Evolutionary conservation across 2,113 vertebrate species (phyloP).

Genomic region (Eira barbara): DNA sequence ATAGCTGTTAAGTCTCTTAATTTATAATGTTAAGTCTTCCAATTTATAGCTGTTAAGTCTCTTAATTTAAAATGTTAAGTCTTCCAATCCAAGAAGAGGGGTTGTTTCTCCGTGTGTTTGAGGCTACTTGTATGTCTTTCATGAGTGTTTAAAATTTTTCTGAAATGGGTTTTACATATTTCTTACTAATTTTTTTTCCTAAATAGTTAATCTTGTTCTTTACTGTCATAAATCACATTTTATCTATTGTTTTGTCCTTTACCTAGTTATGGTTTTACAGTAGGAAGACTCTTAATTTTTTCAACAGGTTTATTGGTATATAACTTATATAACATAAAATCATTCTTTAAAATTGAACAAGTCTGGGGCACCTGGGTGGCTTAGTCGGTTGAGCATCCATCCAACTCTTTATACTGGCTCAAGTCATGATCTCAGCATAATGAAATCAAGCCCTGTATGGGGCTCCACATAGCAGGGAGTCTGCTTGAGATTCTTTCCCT

Average conservation of each 20-base stretch:
- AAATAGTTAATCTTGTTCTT: neutral
- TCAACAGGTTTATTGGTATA: neutral
- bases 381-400: neutral
- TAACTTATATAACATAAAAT: neutral
- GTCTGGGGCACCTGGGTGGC: neutral
- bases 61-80: neutral
- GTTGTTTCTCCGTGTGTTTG: neutral
- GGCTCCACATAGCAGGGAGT: neutral
- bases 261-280: neutral
- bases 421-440: neutral
- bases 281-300: neutral
- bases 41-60: neutral
- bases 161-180: neutral
- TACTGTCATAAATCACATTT: neutral
- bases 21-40: neutral
- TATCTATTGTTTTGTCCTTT: neutral
- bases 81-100: neutral
- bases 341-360: neutral
- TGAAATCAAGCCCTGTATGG: fast-evolving
- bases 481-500: neutral
- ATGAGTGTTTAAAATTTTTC: neutral
- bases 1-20: too few species aligned
- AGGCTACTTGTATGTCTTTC: neutral
- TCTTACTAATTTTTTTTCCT: neutral
- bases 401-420: neutral